Conservation (phyloP, 1,140 invertebrate species). For the Lepidostoma basale region DNA sequence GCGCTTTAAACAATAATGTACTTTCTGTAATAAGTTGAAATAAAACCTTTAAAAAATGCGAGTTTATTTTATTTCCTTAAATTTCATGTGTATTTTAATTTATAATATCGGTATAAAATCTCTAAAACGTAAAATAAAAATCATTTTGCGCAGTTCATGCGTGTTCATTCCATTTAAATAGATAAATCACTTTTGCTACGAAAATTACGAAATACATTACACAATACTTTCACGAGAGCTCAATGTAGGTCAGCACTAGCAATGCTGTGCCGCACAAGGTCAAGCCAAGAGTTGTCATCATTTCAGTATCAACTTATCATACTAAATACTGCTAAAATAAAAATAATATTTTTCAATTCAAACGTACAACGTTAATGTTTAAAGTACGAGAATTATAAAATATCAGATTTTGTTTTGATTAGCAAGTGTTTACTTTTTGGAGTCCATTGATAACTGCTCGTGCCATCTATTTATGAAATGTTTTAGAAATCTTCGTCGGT, state of each 20-base stretch:
- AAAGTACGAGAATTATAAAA: not conserved
- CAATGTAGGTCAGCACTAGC: constrained; percentile 36
- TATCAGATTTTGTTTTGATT: constrained; percentile 22
- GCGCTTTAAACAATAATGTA: not conserved
- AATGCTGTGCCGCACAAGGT: constrained; percentile 28
- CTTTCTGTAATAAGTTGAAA: not conserved
- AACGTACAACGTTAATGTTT: not conserved
- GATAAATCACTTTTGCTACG: constrained; percentile 34
- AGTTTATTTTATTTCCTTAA: not conserved
- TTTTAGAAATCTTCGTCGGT: not conserved
- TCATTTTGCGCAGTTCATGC: not conserved
- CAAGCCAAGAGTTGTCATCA: constrained; percentile 16
- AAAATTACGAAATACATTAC: constrained; percentile 37
- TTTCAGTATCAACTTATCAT: not conserved
- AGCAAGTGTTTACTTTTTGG: not conserved
- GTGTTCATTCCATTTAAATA: not conserved
- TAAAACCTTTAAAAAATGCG: not conserved
- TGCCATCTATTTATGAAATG: constrained; percentile 2
- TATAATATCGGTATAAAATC: not conserved
- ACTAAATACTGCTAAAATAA: not conserved
- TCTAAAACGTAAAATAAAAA: not conserved
- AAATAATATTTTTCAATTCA: not conserved
- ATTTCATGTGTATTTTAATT: not conserved
- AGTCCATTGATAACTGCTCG: not conserved
- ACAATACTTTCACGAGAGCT: constrained; percentile 33